phyloP scores from a whole-genome alignment of 2,888 invertebrate species.

The Bombylius major region DNA sequence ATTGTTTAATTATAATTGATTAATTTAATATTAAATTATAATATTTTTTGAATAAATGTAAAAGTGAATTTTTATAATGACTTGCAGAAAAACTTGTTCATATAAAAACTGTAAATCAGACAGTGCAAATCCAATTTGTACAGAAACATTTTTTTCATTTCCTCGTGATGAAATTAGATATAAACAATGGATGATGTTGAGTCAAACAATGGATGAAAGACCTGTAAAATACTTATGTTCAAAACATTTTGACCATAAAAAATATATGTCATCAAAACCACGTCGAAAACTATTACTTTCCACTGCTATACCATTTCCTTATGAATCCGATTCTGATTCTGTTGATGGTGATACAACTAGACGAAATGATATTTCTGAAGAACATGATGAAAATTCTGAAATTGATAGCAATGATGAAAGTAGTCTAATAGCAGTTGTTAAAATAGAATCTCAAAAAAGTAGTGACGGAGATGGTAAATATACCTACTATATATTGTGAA shows the following conservation, averaged over 20 bases:
- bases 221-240: constrained; percentile 8
- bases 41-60: too few species aligned
- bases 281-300: constrained; percentile 7
- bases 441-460: too few species aligned
- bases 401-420: too few species aligned
- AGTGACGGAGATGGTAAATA: too few species aligned
- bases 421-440: too few species aligned
- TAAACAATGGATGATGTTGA: constrained; percentile 7
- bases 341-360: constrained; percentile 2
- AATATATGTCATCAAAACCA: constrained; percentile 12
- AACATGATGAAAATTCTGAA: too few species aligned
- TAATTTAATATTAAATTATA: too few species aligned
- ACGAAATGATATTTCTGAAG: background rate
- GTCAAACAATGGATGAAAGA: background rate
- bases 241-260: constrained; percentile 11
- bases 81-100: constrained; percentile 3
- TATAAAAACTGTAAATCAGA: constrained; percentile 8
- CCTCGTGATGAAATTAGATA: constrained; percentile 5
- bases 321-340: constrained; percentile 9
- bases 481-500: too few species aligned
- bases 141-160: constrained; percentile 11
- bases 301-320: constrained; percentile 8
- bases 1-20: too few species aligned
- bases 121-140: background rate
- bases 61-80: background rate